These are phyloP conservation scores for Odontamblyopus rebecca DNA, from an alignment of 2,797 vertebrate species.

Conservation along the genomic window DNA sequence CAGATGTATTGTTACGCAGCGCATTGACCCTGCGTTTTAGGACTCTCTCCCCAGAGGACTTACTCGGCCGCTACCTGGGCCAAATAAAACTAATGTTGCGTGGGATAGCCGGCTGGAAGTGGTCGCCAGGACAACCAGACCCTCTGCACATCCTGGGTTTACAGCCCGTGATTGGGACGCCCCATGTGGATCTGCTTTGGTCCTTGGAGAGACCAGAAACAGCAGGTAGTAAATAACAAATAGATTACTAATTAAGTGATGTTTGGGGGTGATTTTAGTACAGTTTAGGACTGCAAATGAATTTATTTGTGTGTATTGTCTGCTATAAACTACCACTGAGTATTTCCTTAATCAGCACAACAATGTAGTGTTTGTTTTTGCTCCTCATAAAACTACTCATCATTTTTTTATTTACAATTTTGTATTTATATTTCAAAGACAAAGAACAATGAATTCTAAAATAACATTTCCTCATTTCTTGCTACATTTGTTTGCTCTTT, in stretches of 20 bases:
- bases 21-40: slow-evolving; percentile 84
- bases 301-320: not conserved
- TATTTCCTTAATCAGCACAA: not conserved
- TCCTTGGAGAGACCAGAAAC: slow-evolving; percentile 83
- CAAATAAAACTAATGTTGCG: slow-evolving; percentile 86
- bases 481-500: too few species aligned
- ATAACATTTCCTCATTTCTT: too few species aligned
- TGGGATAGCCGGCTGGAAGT: slow-evolving; percentile 77
- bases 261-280: not conserved
- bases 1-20: slow-evolving; percentile 84
- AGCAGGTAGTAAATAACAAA: slow-evolving; percentile 3
- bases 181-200: slow-evolving; percentile 84
- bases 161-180: slow-evolving; percentile 80
- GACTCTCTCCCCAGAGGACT: slow-evolving; percentile 88
- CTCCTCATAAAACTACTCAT: not conserved
- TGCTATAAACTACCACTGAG: not conserved
- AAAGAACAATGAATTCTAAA: too few species aligned
- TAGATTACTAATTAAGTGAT: not conserved
- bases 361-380: not conserved
- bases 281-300: not conserved
- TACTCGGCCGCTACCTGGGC: slow-evolving; percentile 87
- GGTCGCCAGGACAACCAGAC: slow-evolving; percentile 70
- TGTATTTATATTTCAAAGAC: too few species aligned
- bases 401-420: too few species aligned
- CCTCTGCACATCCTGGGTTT: slow-evolving; percentile 87